Percentiles rank a stretch among this genome's conserved stretches.
These are phyloP conservation scores for Silurus asotus DNA, from an alignment of 2,113 vertebrate species.

Conservation along the genomic window DNA sequence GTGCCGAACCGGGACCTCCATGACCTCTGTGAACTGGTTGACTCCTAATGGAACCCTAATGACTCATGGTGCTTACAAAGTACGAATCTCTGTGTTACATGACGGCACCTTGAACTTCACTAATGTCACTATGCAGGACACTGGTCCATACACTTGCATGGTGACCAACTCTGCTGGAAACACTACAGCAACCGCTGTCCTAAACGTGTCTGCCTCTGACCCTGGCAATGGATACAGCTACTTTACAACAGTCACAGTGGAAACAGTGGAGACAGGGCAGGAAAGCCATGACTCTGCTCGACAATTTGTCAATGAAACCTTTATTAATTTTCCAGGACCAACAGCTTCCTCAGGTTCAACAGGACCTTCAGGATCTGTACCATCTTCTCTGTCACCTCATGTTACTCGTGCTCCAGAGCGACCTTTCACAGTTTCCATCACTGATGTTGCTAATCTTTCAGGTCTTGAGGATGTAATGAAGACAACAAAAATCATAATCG, in stretches of 20 bases:
- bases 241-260: conserved; percentile 93
- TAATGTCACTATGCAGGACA: conserved; percentile 97
- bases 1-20: conserved; percentile 92
- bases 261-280: conserved; percentile 80
- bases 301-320: conserved; percentile 76
- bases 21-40: conserved; percentile 97
- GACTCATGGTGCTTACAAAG: conserved; percentile 96
- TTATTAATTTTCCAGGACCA: conserved; percentile 77
- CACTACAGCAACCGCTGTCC: conserved; percentile 90
- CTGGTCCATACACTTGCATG: conserved; percentile 97
- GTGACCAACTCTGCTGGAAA: conserved; percentile 97
- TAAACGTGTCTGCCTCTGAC: conserved; percentile 86
- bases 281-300: conserved; percentile 71
- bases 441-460: conserved; percentile 82
- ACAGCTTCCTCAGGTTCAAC: conserved; percentile 71
- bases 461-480: conserved; percentile 92
- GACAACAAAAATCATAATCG: conserved; percentile 95
- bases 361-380: conserved; percentile 71
- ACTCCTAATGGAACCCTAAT: conserved; percentile 95
- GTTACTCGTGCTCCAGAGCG: conserved; percentile 77
- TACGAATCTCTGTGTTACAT: conserved; percentile 91
- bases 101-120: conserved; percentile 96
- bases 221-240: conserved; percentile 83
- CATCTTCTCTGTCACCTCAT: conserved; percentile 79
- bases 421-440: conserved; percentile 84